Evolutionary conservation across 1,140 invertebrate species (phyloP).

Genomic region (Aphelinus atriplicis): DNA sequence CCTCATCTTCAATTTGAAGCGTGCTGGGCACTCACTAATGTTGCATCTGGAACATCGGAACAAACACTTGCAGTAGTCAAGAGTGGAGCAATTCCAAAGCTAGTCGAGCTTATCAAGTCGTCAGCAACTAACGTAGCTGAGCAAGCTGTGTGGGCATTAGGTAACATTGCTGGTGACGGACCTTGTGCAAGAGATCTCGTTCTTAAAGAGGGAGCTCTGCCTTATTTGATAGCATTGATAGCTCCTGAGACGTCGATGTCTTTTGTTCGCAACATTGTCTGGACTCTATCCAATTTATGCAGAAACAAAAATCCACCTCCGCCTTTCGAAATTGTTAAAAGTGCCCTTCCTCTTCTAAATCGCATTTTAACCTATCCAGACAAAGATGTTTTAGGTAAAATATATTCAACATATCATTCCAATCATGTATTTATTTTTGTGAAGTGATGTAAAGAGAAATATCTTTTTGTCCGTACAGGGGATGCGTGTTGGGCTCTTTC

Average conservation of each 20-base stretch:
- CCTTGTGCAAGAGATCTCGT: slow-evolving; percentile 80
- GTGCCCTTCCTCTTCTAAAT: slow-evolving; percentile 84
- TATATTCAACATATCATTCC: background rate
- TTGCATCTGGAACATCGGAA: slow-evolving; percentile 92
- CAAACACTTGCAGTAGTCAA: slow-evolving; percentile 90
- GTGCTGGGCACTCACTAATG: slow-evolving; percentile 98
- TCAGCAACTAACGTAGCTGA: slow-evolving; percentile 85
- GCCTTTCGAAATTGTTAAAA: slow-evolving; percentile 78
- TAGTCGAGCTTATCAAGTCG: slow-evolving; percentile 82
- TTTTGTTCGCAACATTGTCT: slow-evolving; percentile 74
- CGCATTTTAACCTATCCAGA: slow-evolving; percentile 80
- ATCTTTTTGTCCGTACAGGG: slow-evolving; percentile 65
- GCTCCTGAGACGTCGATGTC: slow-evolving; percentile 66
- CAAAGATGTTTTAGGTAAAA: slow-evolving; percentile 77
- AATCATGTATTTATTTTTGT: slow-evolving; percentile 12
- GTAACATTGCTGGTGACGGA: slow-evolving; percentile 96
- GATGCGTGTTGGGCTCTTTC: slow-evolving; percentile 98
- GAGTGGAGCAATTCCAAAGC: slow-evolving; percentile 85
- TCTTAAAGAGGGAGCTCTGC: slow-evolving; percentile 71
- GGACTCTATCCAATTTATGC: slow-evolving; percentile 93
- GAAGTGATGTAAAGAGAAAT: no score
- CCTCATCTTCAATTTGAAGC: slow-evolving; percentile 95
- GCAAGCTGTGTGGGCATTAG: slow-evolving; percentile 97
- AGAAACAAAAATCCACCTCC: slow-evolving; percentile 91
- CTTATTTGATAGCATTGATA: slow-evolving; percentile 75